Evolutionary conservation across 37 sponge, comb jelly and placozoan species (phyloP), one percentile per base, ranked within the genome.

Genomic region (Halisarca cf. caerulea): DNA sequence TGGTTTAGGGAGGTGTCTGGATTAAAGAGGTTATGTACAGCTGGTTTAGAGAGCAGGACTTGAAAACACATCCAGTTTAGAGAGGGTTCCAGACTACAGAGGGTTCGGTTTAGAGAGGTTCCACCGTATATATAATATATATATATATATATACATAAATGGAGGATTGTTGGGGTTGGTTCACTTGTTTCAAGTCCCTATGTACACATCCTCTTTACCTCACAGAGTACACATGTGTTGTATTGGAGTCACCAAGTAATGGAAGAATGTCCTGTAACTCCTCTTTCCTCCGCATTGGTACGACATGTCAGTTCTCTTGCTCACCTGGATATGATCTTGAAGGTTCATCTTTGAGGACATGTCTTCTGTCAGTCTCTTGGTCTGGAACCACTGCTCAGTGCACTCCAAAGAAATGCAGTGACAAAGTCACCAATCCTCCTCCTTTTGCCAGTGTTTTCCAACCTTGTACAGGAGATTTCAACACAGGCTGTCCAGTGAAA

Each of bases 371-470:
- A 28, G 39, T 71, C 7, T 71, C 72, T 8, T 71, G 72, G 72
- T 71, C 72, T 71, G 72, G 72, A 38, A 71, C 28, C 32, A 32
- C 3, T 3, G 32, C 40, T 18, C 35, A 7, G 8, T 71, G 72
- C 32, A 6, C 72, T 37, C 39, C 72, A 32, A 71, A 38, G 72
- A 32, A 37, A 37, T 71, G 72, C 72, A 32, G 21, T 33, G 72
- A 71, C 40, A 37, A 28, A 18, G 40, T 71, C 20, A 23, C 23
- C 20, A 30, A 71, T 71, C 72, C 72, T 20, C 72, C 72, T 37
- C 72, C 72, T 20, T 71, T 71, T 71, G 39, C 28, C 37, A 71
- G 32, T 18, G 18, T 71, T 30, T 71, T 71, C 40, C 72, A 71
- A 30, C 72, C 72, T 4, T 71, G 72, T 37, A 34, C 40, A 17